phyloP scores from a whole-genome alignment of 2,797 vertebrate species.

The Ceryle rudis region DNA sequence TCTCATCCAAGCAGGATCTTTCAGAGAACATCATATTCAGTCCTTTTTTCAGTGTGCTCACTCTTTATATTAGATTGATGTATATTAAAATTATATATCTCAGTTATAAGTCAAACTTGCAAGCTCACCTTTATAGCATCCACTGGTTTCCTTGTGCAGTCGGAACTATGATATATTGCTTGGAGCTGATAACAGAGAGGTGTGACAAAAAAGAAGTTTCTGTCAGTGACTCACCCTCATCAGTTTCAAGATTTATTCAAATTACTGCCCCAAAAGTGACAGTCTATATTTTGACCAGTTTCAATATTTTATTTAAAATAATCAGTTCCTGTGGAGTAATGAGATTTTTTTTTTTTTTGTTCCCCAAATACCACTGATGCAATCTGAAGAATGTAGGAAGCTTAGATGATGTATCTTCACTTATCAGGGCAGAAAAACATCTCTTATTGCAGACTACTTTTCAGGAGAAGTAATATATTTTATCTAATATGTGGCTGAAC shows the following conservation, averaged over 20 bases:
- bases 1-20: neutral
- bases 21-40: neutral
- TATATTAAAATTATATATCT: neutral
- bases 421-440: constrained; percentile 5
- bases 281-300: constrained; percentile 3
- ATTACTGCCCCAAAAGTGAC: neutral
- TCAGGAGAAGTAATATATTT: constrained; percentile 57
- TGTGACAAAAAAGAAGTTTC: neutral
- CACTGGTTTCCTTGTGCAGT: neutral
- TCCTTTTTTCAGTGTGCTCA: neutral
- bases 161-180: neutral
- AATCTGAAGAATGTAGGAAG: constrained; percentile 62
- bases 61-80: neutral
- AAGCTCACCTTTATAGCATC: neutral
- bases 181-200: neutral
- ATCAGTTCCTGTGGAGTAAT: constrained; percentile 39
- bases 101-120: neutral
- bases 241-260: neutral
- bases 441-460: constrained; percentile 30
- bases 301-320: constrained; percentile 43
- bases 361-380: constrained; percentile 22
- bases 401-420: constrained; percentile 6
- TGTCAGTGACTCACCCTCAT: neutral
- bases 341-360: constrained; percentile 40
- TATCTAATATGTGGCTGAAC: constrained; percentile 34